Evolutionary conservation across 2,888 invertebrate species (phyloP), one percentile per base, ranked within the genome.

Genomic region (Nesidiocoris tenuis): DNA sequence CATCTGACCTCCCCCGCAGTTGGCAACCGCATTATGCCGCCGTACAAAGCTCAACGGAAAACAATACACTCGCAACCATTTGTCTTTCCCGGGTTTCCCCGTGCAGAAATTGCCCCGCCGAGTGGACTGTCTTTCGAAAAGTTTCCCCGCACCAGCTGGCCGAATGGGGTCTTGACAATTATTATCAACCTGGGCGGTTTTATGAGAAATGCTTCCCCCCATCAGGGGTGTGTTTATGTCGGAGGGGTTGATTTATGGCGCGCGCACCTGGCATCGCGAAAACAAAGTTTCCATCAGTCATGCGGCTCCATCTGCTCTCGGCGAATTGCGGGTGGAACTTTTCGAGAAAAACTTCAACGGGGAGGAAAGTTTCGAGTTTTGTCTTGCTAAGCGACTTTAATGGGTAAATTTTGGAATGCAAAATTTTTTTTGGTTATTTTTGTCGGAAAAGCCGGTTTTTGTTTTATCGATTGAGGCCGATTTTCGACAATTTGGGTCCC

Each of bases 111-210:
- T 12, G 12, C 39, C 39, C 3, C 3, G 39, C 5, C 39, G 3
- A 39, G 39, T 39, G 39, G 39, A 39, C 39, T 39, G 39, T 39
- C 39, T 39, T 39, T 39, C 39, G 39, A 39, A 39, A 39, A 39
- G 5, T 39, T 39, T 39, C 39, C 39, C n/a, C n/a, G n/a, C n/a
- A 39, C 39, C 39, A 39, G 5, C 39, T 3, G 56, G 67, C 18
- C 19, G 25, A 65, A 65, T 55, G 54, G 55, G 22, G 22, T 67
- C 56, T 67, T 67, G 55, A 67, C 67, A 67, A 67, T 67, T 67
- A 67, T 67, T 67, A 55, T 23, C 56, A 19, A 21, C 19, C 12
- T 18, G 54, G 22, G 67, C 2, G 22, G 56, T 25, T 67, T 67
- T 67, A 67, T 67, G 67, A 67, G 67, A 55, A 67, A 67, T 67